Evolutionary conservation across 64 coral and sea anemone species (phyloP).

Genomic region (Porites australiensis): DNA sequence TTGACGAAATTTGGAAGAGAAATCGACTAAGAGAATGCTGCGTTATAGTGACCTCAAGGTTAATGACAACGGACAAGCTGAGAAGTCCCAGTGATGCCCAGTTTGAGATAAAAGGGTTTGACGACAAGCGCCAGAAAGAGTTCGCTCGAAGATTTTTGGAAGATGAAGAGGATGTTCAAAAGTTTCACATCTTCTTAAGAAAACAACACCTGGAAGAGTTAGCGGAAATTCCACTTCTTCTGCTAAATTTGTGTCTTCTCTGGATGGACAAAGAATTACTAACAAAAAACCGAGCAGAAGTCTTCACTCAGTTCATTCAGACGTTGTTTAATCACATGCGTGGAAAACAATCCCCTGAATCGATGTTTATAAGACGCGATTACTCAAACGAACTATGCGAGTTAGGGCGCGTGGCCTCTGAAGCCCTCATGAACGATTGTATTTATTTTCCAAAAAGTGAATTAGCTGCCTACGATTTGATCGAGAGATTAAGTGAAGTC

Average conservation of each 20-base stretch:
- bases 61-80: neutral
- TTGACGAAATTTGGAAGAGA: slow-evolving; percentile 1
- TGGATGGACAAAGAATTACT: slow-evolving; percentile 44
- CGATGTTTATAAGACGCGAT: neutral
- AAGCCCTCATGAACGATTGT: slow-evolving; percentile 15
- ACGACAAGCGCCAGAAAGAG: neutral
- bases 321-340: slow-evolving; percentile 3
- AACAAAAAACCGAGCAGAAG: slow-evolving; percentile 29
- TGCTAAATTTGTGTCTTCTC: slow-evolving; percentile 40
- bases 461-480: neutral
- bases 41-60: slow-evolving; percentile 19
- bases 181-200: neutral
- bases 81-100: neutral
- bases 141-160: slow-evolving; percentile 30
- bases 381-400: neutral
- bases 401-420: slow-evolving; percentile 50
- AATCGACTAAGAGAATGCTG: neutral
- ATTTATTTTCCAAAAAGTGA: neutral
- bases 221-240: slow-evolving; percentile 57
- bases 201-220: neutral
- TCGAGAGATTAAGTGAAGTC: neutral
- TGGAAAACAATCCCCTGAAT: neutral
- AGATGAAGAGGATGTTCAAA: neutral
- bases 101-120: slow-evolving; percentile 49
- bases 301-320: slow-evolving; percentile 12